A percentile compares a stretch with the other conserved stretches of the same genome.
These are phyloP conservation scores for Eptesicus fuscus DNA, from an alignment of 2,113 vertebrate species.

Conservation along the genomic window DNA sequence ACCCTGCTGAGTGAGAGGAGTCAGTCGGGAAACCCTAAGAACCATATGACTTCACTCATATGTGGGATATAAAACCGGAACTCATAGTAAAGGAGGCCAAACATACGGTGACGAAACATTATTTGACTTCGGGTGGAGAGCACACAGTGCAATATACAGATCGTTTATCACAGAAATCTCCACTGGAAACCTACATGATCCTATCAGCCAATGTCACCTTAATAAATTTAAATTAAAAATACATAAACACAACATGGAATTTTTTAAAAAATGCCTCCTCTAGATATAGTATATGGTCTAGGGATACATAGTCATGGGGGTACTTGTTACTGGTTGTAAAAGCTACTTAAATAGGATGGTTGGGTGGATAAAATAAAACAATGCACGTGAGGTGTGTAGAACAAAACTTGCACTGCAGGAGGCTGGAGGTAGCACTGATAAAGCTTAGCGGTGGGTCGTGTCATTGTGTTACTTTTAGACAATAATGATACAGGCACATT, in stretches of 20 bases:
- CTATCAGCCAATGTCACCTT: background rate
- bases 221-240: background rate
- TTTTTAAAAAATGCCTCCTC: background rate
- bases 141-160: background rate
- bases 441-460: accelerated
- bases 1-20: background rate
- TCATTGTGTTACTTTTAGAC: background rate
- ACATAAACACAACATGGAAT: background rate
- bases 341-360: background rate
- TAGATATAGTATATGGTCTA: background rate
- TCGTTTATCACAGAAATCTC: background rate
- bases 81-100: background rate
- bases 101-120: background rate
- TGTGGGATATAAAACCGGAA: background rate
- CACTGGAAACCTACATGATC: background rate
- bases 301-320: background rate
- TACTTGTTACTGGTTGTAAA: background rate
- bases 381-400: accelerated
- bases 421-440: background rate
- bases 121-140: background rate
- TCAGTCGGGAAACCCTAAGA: background rate
- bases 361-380: background rate
- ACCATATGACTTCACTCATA: background rate
- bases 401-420: background rate
- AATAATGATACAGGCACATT: background rate